phyloP scores from a whole-genome alignment of 2,888 invertebrate species.

The Acleris sparsana region DNA sequence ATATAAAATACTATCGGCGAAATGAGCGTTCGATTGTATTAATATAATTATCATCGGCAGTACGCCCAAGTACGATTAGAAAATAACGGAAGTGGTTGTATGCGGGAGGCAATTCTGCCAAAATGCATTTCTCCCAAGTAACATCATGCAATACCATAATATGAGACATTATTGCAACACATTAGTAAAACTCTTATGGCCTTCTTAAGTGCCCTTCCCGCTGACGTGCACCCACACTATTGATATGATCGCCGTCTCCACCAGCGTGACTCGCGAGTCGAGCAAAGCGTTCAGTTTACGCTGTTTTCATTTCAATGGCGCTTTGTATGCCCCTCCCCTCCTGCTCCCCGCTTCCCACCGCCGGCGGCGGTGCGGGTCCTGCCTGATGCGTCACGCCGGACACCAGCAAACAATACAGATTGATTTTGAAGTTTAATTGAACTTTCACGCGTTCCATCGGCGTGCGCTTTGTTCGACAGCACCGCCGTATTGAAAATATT shows the following conservation, averaged over 20 bases:
- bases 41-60: too few relatives aligned
- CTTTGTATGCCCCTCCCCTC: constrained; percentile 6
- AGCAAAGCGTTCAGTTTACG: constrained; percentile 7
- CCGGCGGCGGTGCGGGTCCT: background rate
- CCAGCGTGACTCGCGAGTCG: background rate
- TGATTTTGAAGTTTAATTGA: constrained; percentile 33
- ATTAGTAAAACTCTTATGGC: too few relatives aligned
- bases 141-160: too few relatives aligned
- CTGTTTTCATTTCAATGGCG: constrained; percentile 24
- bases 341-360: background rate
- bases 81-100: too few relatives aligned
- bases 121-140: too few relatives aligned
- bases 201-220: background rate
- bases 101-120: too few relatives aligned
- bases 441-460: constrained; percentile 17
- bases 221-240: background rate
- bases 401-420: constrained; percentile 22
- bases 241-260: background rate
- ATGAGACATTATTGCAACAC: too few relatives aligned
- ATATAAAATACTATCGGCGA: too few relatives aligned
- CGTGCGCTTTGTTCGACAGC: constrained; percentile 23
- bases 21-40: too few relatives aligned
- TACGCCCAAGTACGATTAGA: too few relatives aligned
- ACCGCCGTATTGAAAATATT: constrained; percentile 26
- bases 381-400: background rate